Percentiles rank a stretch among this genome's conserved stretches.
phyloP scores from a whole-genome alignment of 2,113 vertebrate species.

The Lipophrys pholis region DNA sequence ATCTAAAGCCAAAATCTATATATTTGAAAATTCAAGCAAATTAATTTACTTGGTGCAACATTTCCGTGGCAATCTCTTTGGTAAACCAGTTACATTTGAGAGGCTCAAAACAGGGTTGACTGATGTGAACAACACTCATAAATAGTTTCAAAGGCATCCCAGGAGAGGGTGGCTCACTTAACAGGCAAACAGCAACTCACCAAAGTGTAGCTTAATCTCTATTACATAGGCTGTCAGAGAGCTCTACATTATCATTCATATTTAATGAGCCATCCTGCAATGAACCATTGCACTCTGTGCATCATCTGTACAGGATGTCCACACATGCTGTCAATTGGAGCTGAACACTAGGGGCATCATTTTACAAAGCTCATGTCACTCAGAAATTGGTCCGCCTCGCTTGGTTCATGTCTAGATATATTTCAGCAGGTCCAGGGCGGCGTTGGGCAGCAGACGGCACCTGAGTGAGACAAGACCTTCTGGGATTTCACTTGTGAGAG shows the following conservation, averaged over 20 bases:
- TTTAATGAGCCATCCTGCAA: conserved; percentile 66
- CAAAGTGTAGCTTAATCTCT: conserved; percentile 44
- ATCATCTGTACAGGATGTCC: conserved; percentile 69
- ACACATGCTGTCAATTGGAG: conserved; percentile 61
- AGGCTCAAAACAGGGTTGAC: conserved; percentile 11
- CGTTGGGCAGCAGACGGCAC: conserved; percentile 38
- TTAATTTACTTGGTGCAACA: background rate
- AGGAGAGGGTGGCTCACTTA: conserved; percentile 29
- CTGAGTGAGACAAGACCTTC: conserved; percentile 53
- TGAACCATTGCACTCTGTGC: conserved; percentile 51
- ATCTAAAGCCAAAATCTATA: background rate
- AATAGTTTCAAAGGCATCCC: background rate
- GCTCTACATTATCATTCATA: conserved; percentile 68
- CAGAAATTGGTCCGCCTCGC: conserved; percentile 42
- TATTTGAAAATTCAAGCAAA: background rate
- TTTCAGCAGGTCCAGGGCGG: conserved; percentile 52
- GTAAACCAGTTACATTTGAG: background rate
- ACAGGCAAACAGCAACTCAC: conserved; percentile 39
- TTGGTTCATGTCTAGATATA: conserved; percentile 43
- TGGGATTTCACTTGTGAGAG: conserved; percentile 65
- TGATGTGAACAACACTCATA: background rate
- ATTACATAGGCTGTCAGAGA: conserved; percentile 35
- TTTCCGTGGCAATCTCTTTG: conserved; percentile 2
- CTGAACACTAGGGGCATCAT: conserved; percentile 48
- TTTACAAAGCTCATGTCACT: conserved; percentile 60